Conservation (phyloP, 1,140 invertebrate species). For the Hylaeus anthracinus region DNA sequence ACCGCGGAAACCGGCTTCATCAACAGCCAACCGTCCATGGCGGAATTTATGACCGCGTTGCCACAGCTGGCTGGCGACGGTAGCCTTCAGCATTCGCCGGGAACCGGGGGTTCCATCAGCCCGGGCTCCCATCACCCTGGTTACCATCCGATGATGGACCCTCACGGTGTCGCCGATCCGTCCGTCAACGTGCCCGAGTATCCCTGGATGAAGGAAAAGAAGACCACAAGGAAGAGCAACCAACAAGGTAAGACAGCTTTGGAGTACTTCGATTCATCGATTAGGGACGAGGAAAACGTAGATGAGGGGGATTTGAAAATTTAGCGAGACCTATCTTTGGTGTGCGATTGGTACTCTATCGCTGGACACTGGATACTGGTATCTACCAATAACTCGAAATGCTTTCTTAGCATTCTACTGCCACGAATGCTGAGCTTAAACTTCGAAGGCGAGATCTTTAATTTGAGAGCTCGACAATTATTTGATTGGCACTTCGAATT, state of each 20-base stretch:
- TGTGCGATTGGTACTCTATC: too few relatives aligned
- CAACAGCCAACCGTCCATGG: conserved; percentile 95
- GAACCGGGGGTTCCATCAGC: conserved; percentile 83
- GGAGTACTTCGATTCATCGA: background rate
- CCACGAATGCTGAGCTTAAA: too few relatives aligned
- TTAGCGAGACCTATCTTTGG: too few relatives aligned
- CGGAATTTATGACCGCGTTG: conserved; percentile 93
- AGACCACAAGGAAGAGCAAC: conserved; percentile 92
- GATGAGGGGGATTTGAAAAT: too few relatives aligned
- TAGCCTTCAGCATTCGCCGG: conserved; percentile 82
- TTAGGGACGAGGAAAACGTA: too few relatives aligned
- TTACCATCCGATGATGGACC: conserved; percentile 79
- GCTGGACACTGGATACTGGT: too few relatives aligned
- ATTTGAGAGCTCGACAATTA: too few relatives aligned
- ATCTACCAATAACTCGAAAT: too few relatives aligned
- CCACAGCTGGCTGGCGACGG: conserved; percentile 86
- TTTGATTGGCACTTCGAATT: too few relatives aligned
- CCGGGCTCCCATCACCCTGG: conserved; percentile 82
- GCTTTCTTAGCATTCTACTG: too few relatives aligned
- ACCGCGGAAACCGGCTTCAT: conserved; percentile 92
- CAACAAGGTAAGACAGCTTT: conserved; percentile 89
- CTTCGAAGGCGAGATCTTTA: too few relatives aligned
- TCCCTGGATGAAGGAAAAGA: conserved; percentile 99
- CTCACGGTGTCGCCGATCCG: conserved; percentile 83
- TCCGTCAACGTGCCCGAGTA: conserved; percentile 93